Evolutionary conservation across 2,113 vertebrate genomes (phyloP).

Genomic region (Oxyruncus cristatus): DNA sequence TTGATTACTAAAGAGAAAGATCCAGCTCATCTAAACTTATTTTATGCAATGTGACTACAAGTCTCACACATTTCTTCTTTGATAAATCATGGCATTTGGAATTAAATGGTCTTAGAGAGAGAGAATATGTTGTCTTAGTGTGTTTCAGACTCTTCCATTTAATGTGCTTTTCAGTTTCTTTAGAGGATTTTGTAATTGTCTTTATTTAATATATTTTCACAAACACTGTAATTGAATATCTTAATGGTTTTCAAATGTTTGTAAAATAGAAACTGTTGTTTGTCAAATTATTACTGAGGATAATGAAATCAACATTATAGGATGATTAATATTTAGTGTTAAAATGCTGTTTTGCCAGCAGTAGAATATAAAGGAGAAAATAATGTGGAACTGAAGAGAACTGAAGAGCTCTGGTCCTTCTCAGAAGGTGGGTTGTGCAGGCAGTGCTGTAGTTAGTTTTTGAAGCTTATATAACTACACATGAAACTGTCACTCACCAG

Average conservation of each 20-base stretch:
- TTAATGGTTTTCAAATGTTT: background rate
- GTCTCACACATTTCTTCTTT: constrained; percentile 22
- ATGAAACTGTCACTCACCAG: background rate
- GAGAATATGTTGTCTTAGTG: background rate
- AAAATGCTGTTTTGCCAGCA: background rate
- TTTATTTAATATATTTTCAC: background rate
- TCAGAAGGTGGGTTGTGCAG: background rate
- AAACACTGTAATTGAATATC: background rate
- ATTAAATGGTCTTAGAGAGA: background rate
- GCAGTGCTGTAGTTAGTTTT: background rate
- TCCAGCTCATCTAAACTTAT: background rate
- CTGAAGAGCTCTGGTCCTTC: background rate
- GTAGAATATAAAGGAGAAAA: background rate
- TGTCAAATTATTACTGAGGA: background rate
- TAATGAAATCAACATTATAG: background rate
- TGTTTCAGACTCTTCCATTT: background rate
- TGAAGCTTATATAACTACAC: background rate
- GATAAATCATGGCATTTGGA: constrained; percentile 1
- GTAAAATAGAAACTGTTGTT: background rate
- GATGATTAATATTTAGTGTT: background rate
- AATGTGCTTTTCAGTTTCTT: background rate
- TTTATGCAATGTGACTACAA: constrained; percentile 39
- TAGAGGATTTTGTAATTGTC: background rate
- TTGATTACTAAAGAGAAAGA: background rate
- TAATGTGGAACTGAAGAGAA: background rate